Evolutionary conservation across 2,888 invertebrate genomes (phyloP), one percentile per base, ranked within the genome.

Genomic region (Thumatha senex): DNA sequence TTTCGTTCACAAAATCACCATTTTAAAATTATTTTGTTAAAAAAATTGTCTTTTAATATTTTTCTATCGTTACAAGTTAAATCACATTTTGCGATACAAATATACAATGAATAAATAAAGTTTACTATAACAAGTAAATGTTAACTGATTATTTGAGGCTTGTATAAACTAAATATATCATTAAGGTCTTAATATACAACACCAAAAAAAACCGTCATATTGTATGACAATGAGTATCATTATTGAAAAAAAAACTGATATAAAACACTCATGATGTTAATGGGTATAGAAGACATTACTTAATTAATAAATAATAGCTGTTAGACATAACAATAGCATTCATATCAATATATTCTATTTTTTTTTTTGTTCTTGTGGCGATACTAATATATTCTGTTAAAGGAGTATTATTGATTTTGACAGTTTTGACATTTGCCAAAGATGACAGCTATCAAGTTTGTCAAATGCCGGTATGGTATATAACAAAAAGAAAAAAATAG

Each of bases 41-140:
- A 61, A n/a, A 61, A 61, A 65, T 48, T 65, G 67, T 65, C 65
- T 67, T 67, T 70, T 67, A 54, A 55, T 56, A 51, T 38, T 48
- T 58, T 58, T 40, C 54, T 15, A 36, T 49, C 61, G 68, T 67
- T 64, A 66, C 61, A 58, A 59, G 51, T 67, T 61, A 34, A 34
- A 68, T 68, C 66, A 67, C 67, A 63, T 52, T 13, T 46, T 50
- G 57, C 61, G 58, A 64, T 58, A 51, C 48, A 51, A 54, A 51
- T 57, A 67, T 58, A 56, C 44, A 67, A 50, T 60, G 53, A 66
- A 64, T 64, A 66, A 66, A 66, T 66, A 67, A 67, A 56, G 35
- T 46, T 57, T 54, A 56, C 55, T 58, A 60, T 66, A 64, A 58
- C 61, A 61, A 62, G 63, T 64, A 65, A 58, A 64, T 60, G 66